Conservation (phyloP, 2,113 vertebrate genomes). For the Cebus imitator region DNA sequence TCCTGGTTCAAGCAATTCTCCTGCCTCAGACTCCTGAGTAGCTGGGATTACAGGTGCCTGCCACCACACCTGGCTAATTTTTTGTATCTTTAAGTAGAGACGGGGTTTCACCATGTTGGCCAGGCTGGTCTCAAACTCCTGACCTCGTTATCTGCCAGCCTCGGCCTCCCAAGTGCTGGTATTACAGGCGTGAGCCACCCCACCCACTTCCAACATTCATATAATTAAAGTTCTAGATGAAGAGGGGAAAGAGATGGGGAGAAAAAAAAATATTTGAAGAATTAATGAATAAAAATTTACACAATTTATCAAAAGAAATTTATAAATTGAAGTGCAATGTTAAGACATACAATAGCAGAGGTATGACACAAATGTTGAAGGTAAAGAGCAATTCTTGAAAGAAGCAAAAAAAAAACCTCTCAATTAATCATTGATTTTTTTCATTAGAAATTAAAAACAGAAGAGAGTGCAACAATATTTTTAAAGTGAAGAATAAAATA, state of each 20-base stretch:
- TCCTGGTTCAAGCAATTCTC: too few relatives aligned
- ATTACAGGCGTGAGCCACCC: too few relatives aligned
- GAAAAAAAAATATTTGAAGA: conserved; percentile 25
- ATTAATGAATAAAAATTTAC: neutral
- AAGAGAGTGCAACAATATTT: neutral
- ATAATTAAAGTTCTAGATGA: neutral
- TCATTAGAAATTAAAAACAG: neutral
- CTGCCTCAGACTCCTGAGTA: too few relatives aligned
- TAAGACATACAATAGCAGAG: conserved; percentile 1
- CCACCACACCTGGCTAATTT: too few relatives aligned
- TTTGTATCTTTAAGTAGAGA: too few relatives aligned
- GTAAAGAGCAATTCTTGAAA: conserved; percentile 19
- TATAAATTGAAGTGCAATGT: neutral
- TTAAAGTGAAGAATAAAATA: neutral
- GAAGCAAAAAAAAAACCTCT: neutral
- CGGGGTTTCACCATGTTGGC: too few relatives aligned
- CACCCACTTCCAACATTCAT: neutral
- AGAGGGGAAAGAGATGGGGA: neutral
- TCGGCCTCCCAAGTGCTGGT: too few relatives aligned
- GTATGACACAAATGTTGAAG: conserved; percentile 27
- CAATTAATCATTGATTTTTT: neutral
- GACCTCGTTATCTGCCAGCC: too few relatives aligned
- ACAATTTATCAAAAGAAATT: neutral
- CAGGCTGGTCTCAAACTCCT: too few relatives aligned
- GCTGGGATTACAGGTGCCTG: too few relatives aligned